Evolutionary conservation across 2,888 invertebrate genomes (phyloP).

Genomic region (Cistogaster globosa): DNA sequence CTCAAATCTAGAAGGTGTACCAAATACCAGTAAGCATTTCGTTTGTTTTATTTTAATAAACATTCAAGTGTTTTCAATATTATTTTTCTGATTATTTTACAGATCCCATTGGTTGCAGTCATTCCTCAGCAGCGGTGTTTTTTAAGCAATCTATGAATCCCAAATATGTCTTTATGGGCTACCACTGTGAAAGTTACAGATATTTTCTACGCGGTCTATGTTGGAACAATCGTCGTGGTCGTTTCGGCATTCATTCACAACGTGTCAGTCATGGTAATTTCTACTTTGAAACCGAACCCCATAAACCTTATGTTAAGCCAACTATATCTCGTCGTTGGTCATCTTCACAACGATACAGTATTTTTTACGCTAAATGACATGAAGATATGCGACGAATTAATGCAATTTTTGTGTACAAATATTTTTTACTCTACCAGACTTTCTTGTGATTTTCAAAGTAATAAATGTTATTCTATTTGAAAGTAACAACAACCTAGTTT

Average conservation of each 20-base stretch:
- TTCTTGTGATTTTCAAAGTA: slow-evolving; percentile 36
- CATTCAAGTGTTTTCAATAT: not conserved
- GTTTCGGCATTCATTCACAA: slow-evolving; percentile 81
- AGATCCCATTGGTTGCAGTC: slow-evolving; percentile 82
- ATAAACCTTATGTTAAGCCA: slow-evolving; percentile 75
- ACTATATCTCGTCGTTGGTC: slow-evolving; percentile 24
- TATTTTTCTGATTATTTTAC: not conserved
- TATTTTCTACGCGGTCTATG: slow-evolving; percentile 77
- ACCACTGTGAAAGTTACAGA: slow-evolving; percentile 78
- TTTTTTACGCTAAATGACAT: slow-evolving; percentile 30
- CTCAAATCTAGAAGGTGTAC: slow-evolving; percentile 77
- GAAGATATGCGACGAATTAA: not conserved
- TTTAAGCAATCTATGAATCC: slow-evolving; percentile 81
- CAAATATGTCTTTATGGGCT: slow-evolving; percentile 78
- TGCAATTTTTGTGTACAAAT: not conserved
- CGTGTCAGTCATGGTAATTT: slow-evolving; percentile 77
- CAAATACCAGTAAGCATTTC: slow-evolving; percentile 78
- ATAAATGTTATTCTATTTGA: slow-evolving; percentile 47
- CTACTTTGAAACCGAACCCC: slow-evolving; percentile 77
- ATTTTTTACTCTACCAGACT: not conserved
- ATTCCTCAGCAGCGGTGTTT: slow-evolving; percentile 80
- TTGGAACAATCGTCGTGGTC: slow-evolving; percentile 75
- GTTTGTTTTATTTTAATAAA: not conserved
- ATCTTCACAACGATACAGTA: not conserved
- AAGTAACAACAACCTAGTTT: not conserved